Evolutionary conservation across 2,888 invertebrate genomes (phyloP).

Genomic region (Epinotia demarniana): DNA sequence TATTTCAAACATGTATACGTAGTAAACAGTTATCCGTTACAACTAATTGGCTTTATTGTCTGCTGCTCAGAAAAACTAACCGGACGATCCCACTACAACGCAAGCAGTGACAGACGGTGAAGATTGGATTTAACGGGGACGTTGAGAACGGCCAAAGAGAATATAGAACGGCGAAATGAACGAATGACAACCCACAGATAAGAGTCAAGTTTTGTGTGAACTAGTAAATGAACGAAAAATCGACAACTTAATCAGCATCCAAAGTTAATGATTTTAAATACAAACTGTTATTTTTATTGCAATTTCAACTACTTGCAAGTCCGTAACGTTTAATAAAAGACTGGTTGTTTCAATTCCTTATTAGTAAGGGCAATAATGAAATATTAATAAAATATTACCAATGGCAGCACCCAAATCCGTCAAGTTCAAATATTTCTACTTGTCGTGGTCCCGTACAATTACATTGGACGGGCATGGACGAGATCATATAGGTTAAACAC

Average conservation of each 20-base stretch:
- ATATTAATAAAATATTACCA: background rate
- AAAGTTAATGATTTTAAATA: no score
- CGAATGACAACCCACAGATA: constrained; percentile 32
- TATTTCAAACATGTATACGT: constrained; percentile 26
- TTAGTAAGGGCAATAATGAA: background rate
- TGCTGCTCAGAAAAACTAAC: constrained; percentile 29
- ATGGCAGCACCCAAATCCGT: background rate
- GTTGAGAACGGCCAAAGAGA: constrained; percentile 11
- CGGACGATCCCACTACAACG: constrained; percentile 31
- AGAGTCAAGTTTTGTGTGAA: background rate
- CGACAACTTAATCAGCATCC: no score
- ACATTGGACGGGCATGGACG: no score
- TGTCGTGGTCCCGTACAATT: constrained; percentile 19
- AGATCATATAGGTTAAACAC: background rate
- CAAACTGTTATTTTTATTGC: no score
- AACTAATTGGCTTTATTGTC: constrained; percentile 29
- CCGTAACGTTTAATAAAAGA: background rate
- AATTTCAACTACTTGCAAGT: no score
- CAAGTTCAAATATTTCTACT: background rate
- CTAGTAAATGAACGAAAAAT: background rate
- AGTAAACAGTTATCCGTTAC: constrained; percentile 36
- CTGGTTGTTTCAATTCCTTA: background rate
- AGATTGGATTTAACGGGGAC: constrained; percentile 15
- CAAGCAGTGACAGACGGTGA: constrained; percentile 30
- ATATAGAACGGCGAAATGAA: constrained; percentile 10